phyloP scores from a whole-genome alignment of 2,797 vertebrate genomes.

The Sylvilagus floridanus region DNA sequence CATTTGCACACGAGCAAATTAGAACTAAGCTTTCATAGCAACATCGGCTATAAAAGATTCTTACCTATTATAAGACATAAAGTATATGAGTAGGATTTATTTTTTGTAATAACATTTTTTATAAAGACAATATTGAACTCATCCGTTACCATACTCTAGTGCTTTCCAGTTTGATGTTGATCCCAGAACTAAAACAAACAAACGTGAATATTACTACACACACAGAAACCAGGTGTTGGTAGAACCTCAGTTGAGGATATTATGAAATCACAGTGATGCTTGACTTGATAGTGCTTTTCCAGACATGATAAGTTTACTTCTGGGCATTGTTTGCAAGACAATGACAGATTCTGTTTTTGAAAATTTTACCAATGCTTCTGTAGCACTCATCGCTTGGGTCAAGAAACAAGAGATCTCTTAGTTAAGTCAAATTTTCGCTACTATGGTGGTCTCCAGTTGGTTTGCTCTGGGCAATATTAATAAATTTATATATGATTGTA shows the following conservation, averaged over 20 bases:
- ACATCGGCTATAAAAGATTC: background rate
- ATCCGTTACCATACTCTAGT: background rate
- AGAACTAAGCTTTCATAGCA: background rate
- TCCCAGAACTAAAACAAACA: background rate
- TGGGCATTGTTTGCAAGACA: background rate
- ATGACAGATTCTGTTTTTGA: background rate
- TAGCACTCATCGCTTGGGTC: background rate
- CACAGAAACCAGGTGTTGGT: background rate
- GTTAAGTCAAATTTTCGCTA: background rate
- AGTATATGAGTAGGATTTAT: background rate
- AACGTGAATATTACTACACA: background rate
- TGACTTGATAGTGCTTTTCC: too few species aligned
- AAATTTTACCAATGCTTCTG: background rate
- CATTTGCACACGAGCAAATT: conserved; percentile 34
- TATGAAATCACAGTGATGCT: background rate
- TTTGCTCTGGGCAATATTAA: background rate
- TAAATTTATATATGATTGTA: background rate
- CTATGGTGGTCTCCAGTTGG: background rate
- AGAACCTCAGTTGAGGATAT: background rate
- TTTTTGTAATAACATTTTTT: background rate
- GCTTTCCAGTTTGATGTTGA: background rate
- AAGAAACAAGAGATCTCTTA: background rate
- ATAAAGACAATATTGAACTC: background rate
- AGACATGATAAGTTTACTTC: background rate
- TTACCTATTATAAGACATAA: background rate